Conservation (phyloP, 2,797 vertebrate species). For the Rallus crepitans region DNA sequence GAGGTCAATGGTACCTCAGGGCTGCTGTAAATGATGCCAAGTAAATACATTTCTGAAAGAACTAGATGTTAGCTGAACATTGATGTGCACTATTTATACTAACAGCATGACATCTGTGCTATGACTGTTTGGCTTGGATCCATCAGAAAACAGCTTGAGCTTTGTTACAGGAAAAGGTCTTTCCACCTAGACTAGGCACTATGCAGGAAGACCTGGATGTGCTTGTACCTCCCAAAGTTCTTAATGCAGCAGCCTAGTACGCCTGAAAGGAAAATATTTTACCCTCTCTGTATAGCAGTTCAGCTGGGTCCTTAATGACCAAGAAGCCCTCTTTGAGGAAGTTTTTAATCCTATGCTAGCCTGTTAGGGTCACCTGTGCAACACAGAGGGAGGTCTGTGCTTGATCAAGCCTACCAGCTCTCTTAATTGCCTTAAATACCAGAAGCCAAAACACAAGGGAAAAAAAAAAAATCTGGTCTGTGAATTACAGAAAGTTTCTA, state of each 20-base stretch:
- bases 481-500: neutral
- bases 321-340: neutral
- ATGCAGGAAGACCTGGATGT: neutral
- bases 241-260: neutral
- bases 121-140: neutral
- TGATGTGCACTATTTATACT: neutral
- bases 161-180: neutral
- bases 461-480: neutral
- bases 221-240: neutral
- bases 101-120: neutral
- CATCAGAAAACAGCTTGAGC: neutral
- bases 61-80: neutral
- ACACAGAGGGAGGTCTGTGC: neutral
- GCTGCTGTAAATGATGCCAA: neutral
- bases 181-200: neutral
- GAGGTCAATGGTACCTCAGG: neutral
- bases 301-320: neutral
- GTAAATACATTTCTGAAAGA: neutral
- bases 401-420: neutral
- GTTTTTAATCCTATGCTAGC: neutral
- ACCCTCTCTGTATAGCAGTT: neutral
- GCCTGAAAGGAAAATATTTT: neutral
- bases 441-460: neutral
- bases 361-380: neutral
- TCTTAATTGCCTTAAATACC: neutral